Conservation (phyloP, 1,140 invertebrate species). For the Aphelenchoides besseyi region DNA sequence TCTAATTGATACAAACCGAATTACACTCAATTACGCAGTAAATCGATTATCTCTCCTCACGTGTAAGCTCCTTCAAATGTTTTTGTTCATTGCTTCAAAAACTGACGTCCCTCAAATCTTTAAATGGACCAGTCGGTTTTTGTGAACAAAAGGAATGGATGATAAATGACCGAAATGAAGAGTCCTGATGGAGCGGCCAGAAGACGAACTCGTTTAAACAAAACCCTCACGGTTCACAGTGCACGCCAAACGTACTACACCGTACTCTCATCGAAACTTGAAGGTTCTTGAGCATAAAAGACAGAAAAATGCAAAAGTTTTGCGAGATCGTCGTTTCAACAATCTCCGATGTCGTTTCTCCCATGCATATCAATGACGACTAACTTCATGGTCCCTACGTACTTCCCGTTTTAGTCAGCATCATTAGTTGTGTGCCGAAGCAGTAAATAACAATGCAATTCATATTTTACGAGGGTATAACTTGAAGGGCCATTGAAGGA, state of each 20-base stretch:
- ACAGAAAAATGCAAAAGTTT: background rate
- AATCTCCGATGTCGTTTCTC: background rate
- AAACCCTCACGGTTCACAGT: background rate
- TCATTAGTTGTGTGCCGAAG: background rate
- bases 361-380: conserved; percentile 5
- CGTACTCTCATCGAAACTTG: no score
- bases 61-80: no score
- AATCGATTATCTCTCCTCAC: background rate
- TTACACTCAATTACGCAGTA: background rate
- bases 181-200: background rate
- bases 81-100: background rate
- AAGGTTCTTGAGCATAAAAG: background rate
- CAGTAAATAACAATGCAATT: background rate
- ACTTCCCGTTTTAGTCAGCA: background rate
- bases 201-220: background rate
- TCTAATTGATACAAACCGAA: background rate
- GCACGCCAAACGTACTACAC: background rate
- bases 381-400: background rate
- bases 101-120: background rate
- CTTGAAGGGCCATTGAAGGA: background rate
- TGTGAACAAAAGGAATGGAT: background rate
- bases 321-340: background rate
- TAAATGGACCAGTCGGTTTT: background rate
- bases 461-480: background rate
- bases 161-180: background rate